phyloP scores from a whole-genome alignment of 53 echinoderm and acorn worm species.

The Paracentrotus lividus region DNA sequence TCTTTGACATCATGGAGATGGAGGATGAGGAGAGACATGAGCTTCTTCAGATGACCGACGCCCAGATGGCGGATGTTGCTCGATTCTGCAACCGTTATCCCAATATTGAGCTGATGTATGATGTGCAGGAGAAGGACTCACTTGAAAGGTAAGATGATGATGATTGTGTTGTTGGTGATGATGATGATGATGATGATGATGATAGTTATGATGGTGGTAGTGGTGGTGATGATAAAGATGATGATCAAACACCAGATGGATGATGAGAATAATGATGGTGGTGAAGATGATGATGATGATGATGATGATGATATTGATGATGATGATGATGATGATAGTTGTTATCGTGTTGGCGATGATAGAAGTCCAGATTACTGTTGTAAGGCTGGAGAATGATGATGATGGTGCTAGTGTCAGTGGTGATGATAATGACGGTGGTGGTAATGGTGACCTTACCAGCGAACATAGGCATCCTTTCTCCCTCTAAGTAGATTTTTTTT shows the following conservation, averaged over 20 bases:
- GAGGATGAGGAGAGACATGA: constrained; percentile 94
- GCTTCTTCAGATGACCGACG: constrained; percentile 88
- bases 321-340: background rate
- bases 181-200: background rate
- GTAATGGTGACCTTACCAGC: background rate
- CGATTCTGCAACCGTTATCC: constrained; percentile 99
- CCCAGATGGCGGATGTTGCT: constrained; percentile 99
- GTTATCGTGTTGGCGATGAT: background rate
- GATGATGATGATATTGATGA: background rate
- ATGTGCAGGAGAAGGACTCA: constrained; percentile 88
- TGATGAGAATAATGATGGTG: constrained; percentile 24
- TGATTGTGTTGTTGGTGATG: too few species aligned
- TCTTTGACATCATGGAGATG: constrained; percentile 99
- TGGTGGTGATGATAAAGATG: constrained; percentile 5
- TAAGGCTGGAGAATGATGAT: too few species aligned
- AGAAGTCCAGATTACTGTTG: too few species aligned
- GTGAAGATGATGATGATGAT: background rate
- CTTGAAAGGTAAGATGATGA: constrained; percentile 85
- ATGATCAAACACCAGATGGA: background rate
- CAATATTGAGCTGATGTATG: constrained; percentile 97
- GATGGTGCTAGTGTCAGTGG: background rate
- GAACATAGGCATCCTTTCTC: too few species aligned
- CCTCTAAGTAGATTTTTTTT: too few species aligned
- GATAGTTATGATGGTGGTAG: background rate
- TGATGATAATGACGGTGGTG: background rate